Percentiles rank a stretch among this genome's conserved stretches.
Conservation (phyloP, 1,140 invertebrate genomes). For the Platorchestia sp. region DNA sequence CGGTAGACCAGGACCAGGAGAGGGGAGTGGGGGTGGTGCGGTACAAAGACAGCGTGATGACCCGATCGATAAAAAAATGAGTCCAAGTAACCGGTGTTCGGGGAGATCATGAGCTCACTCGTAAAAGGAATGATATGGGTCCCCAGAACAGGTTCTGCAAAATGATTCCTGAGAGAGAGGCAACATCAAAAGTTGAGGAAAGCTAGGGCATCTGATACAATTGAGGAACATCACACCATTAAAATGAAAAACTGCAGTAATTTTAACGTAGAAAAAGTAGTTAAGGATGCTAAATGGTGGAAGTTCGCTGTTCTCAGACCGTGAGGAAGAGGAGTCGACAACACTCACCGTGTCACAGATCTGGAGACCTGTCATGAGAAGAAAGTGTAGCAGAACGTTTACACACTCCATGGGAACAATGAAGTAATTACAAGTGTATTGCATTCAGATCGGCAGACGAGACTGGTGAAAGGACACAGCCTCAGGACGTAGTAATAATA, state of each 20-base stretch:
- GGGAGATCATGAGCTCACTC: not conserved
- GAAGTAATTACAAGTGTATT: not conserved
- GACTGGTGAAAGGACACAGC: not conserved
- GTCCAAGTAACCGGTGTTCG: not conserved
- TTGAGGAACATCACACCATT: not conserved
- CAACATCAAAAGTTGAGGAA: not conserved
- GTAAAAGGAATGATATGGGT: not conserved
- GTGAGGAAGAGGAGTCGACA: not conserved
- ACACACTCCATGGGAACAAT: not conserved
- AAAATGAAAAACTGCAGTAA: not conserved
- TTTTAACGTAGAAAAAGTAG: not conserved
- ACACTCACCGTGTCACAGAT: not conserved
- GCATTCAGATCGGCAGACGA: not conserved
- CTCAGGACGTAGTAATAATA: not conserved
- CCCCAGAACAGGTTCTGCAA: not conserved
- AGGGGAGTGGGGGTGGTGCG: not conserved
- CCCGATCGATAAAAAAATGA: not conserved
- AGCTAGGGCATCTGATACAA: not conserved
- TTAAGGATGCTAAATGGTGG: not conserved
- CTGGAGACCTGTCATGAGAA: not conserved
- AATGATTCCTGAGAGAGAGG: not conserved
- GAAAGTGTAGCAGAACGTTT: not conserved
- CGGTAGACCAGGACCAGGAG: not conserved
- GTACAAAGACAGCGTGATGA: slow-evolving; percentile 24
- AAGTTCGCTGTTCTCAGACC: not conserved